Conservation (phyloP, 2,113 vertebrate genomes). For the Apaloderma vittatum region DNA sequence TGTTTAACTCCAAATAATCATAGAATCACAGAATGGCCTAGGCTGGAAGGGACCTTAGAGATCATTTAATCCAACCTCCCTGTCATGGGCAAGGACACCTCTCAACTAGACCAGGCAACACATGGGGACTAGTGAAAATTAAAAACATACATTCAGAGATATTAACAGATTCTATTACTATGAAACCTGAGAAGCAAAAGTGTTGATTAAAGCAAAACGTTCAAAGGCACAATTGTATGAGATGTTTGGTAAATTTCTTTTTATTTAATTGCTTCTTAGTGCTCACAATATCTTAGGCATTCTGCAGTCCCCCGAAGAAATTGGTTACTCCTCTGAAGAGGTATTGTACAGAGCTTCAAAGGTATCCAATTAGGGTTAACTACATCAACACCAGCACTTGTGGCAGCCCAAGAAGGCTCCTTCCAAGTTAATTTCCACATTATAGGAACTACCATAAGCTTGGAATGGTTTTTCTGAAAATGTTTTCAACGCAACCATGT, state of each 20-base stretch:
- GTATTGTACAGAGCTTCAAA: not conserved
- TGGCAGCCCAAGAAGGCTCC: not conserved
- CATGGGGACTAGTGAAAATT: slow-evolving; percentile 31
- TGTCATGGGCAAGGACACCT: no score
- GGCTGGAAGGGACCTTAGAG: no score
- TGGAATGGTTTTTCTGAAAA: not conserved
- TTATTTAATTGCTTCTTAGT: not conserved
- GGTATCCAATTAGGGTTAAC: rapidly evolving
- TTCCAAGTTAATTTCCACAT: not conserved
- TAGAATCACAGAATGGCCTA: no score
- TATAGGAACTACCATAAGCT: not conserved
- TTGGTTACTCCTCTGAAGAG: not conserved
- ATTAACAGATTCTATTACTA: not conserved
- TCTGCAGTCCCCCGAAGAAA: not conserved
- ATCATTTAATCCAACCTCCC: no score
- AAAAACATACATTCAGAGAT: slow-evolving; percentile 38
- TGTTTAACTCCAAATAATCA: slow-evolving; percentile 55
- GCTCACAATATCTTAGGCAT: not conserved
- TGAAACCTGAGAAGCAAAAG: not conserved
- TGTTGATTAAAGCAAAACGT: not conserved
- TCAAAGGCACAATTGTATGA: not conserved
- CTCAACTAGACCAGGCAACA: no score
- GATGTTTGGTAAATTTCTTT: not conserved
- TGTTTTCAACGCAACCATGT: rapidly evolving
- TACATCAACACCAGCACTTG: not conserved